Percentiles rank a stretch among this genome's conserved stretches.
Conservation (phyloP, 1,140 invertebrate species). For the Polyergus mexicanus region DNA sequence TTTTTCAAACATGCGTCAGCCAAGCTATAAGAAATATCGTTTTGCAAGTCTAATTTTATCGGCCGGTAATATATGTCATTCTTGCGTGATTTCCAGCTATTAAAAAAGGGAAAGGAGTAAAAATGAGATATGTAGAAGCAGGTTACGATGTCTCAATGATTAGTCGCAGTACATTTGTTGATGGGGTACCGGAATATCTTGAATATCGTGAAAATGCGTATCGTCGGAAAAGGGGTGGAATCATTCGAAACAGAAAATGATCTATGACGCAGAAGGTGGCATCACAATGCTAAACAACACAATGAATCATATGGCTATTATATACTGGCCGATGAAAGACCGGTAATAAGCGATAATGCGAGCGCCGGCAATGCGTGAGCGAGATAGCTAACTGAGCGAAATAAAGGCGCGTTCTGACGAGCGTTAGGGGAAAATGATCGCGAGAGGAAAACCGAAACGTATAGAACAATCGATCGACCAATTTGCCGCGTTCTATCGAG, state of each 20-base stretch:
- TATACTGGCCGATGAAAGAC: constrained; percentile 53
- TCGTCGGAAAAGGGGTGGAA: constrained; percentile 23
- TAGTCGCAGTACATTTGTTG: not conserved
- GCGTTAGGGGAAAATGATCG: constrained; percentile 39
- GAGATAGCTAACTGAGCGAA: constrained; percentile 37
- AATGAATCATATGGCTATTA: constrained; percentile 53
- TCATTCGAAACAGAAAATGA: constrained; percentile 46
- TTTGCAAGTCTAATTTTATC: not conserved
- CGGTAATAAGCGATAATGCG: constrained; percentile 56
- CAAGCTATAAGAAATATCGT: not conserved
- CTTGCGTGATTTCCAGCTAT: constrained; percentile 2
- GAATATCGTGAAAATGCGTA: not conserved
- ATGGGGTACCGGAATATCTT: not conserved
- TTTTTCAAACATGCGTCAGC: not conserved
- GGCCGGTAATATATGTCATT: not conserved
- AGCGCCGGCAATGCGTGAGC: constrained; percentile 26
- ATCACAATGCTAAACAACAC: constrained; percentile 56
- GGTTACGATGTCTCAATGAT: not conserved
- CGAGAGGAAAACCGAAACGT: not conserved
- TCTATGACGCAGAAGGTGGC: constrained; percentile 26
- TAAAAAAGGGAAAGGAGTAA: not conserved
- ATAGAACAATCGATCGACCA: constrained; percentile 12
- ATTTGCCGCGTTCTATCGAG: constrained; percentile 1
- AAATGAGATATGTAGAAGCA: not conserved
- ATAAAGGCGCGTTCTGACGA: constrained; percentile 45